phyloP scores from a whole-genome alignment of 2,888 invertebrate genomes.

The Drosophila ustulata region DNA sequence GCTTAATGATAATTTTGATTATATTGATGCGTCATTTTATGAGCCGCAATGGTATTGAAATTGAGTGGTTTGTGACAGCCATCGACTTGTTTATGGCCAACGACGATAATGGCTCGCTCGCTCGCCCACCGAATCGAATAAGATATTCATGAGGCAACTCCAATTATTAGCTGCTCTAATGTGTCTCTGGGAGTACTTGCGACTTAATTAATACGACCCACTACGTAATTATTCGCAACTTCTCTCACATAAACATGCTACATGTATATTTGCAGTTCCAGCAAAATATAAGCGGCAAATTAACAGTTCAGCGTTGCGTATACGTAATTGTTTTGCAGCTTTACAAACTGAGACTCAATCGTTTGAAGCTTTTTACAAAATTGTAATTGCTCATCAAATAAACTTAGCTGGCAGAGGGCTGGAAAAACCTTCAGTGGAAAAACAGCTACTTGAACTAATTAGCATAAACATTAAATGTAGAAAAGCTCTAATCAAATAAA shows the following conservation, averaged over 20 bases:
- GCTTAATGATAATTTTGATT: conserved; percentile 76
- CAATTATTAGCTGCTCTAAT: conserved; percentile 65
- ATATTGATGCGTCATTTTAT: conserved; percentile 80
- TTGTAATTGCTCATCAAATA: too few relatives aligned
- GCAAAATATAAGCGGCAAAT: not conserved
- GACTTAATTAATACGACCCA: conserved; percentile 50
- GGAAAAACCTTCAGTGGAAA: too few relatives aligned
- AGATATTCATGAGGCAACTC: conserved; percentile 63
- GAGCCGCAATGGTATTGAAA: conserved; percentile 80
- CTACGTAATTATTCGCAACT: conserved; percentile 38
- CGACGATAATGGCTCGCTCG: conserved; percentile 55
- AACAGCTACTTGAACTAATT: too few relatives aligned
- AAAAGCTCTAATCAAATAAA: too few relatives aligned
- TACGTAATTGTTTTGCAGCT: not conserved
- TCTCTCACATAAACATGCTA: not conserved
- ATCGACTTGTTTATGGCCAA: conserved; percentile 39
- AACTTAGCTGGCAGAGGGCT: too few relatives aligned
- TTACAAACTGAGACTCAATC: too few relatives aligned
- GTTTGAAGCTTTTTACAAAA: too few relatives aligned
- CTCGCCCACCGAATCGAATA: conserved; percentile 31
- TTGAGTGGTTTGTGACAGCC: conserved; percentile 78
- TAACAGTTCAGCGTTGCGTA: not conserved
- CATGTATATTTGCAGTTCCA: not conserved
- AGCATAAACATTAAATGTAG: too few relatives aligned
- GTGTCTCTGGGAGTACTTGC: conserved; percentile 30